Evolutionary conservation across 2,888 invertebrate species (phyloP), one percentile per base, ranked within the genome.

Genomic region (Cataglyphis livida): DNA sequence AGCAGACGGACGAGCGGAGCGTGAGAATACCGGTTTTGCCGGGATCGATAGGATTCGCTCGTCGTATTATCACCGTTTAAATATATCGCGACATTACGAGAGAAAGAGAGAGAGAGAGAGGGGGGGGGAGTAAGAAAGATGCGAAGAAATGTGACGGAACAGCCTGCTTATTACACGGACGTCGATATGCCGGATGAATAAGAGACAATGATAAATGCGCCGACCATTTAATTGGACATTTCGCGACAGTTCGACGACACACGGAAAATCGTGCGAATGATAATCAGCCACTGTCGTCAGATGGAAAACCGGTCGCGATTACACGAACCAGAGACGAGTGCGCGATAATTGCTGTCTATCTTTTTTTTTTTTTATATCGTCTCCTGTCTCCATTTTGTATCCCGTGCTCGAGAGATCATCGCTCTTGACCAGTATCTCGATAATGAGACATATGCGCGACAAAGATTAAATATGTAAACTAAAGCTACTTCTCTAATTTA

Each of bases 1-100:
- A 68, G 66, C 70, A 70, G 78, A 79, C 78, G 59, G 54, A 73
- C 66, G 76, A 68, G 74, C 76, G 64, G 76, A 89, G 85, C 85
- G 82, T 86, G 86, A 85, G 88, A 88, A 88, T 89, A 89, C 89
- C 90, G 88, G 90, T 89, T 89, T 81, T 76, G 59, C 81, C 85
- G 38, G 76, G 85, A 88, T 87, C 85, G 85, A 89, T 89, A 84
- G 82, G 88, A 88, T 88, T 89, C 79, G 86, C 78, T 86, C 79
- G 83, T 75, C 79, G 70, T 83, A 81, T 89, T 88, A 90, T 90
- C 86, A 78, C 64, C 66, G 75, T 87, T 86, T 81, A 84, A 86
- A 86, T 88, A 87, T 87, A 86, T 86, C 76, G 83, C 71, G 81
- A 84, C 57, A 83, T 73, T 73, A 44, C 44, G 18, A 28, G 44